These are phyloP conservation scores for Apotomis capreana DNA, from an alignment of 2,888 invertebrate genomes.

Conservation along the genomic window DNA sequence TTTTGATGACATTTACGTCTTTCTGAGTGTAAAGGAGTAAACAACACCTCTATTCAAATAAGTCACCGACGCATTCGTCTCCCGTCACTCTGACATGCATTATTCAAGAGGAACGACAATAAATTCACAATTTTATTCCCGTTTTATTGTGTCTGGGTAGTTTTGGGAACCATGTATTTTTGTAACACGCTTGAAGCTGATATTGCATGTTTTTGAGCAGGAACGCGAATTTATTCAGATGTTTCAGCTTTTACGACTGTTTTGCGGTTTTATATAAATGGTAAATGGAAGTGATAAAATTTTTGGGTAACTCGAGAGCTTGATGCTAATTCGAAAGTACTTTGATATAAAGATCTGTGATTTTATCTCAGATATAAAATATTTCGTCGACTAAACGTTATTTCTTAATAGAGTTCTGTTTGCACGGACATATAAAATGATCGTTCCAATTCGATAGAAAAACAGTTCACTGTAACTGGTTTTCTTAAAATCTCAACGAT, in stretches of 20 bases:
- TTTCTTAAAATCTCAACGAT: too few species aligned
- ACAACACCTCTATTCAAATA: conserved; percentile 31
- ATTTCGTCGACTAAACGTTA: too few species aligned
- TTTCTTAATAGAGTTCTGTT: too few species aligned
- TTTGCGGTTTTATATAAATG: neutral
- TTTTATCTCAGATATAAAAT: too few species aligned
- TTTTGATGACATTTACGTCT: neutral
- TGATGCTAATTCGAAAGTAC: too few species aligned
- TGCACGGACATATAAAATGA: too few species aligned
- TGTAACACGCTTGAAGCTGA: conserved; percentile 10
- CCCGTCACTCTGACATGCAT: conserved; percentile 35
- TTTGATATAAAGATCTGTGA: too few species aligned
- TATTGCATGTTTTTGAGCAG: conserved; percentile 22
- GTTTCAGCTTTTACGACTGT: neutral
- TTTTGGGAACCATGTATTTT: conserved; percentile 23
- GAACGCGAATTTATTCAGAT: neutral
- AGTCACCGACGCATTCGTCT: conserved; percentile 33
- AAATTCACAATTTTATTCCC: conserved; percentile 40
- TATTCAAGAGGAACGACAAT: conserved; percentile 37
- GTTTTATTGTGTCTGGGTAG: conserved; percentile 35
- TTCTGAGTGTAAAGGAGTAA: neutral
- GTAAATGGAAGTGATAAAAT: neutral
- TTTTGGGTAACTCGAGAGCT: neutral
- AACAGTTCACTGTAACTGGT: too few species aligned
- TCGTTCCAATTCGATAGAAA: too few species aligned